Base-by-base conservation (phyloP, 2,113 vertebrate genomes). In the Psephotus haematonotus region DNA sequence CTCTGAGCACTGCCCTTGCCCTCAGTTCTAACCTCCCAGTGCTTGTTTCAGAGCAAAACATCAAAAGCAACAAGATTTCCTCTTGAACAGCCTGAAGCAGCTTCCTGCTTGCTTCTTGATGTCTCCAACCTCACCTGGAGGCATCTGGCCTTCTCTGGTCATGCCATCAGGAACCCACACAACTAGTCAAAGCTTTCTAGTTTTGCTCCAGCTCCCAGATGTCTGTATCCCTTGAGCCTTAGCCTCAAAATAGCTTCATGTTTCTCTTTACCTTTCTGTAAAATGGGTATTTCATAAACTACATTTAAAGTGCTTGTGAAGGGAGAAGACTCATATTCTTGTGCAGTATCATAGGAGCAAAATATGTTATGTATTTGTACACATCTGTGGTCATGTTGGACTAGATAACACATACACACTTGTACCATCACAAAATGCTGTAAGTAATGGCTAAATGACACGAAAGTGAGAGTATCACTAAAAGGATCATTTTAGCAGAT, bases 381-480 rank as follows among this genome's bases (percentile, higher is more conserved):
- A 7, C 5, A 13, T 10, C 47, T 7, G 14, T 0, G 2, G 19
- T 8, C 1, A 11, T 25, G 17, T 55, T 55, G 28, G 16, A 46
- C 6, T 65, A 59, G 15, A 20, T 17, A 18, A 18, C 31, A 39
- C 10, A 3, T 29, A 25, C 2, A 7, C 23, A 7, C 13, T 59
- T 24, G 7, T 50, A 24, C 9, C 37, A 37, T 29, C 7, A 59
- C 8, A 71, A 55, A 47, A 47, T 39, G 19, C 6, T 52, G 39
- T 15, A 87, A 72, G 5, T 37, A 49, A 44, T 10, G 16, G 6
- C 11, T 74, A 79, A 37, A 88, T 41, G 11, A 17, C 16, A 72
- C 35, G 16, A 35, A 77, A 78, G 8, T 69, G 9, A 7, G 14
- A 64, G 8, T 41, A 81, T 60, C 53, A 35, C 13, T 33, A 57